Evolutionary conservation across 1,140 invertebrate genomes (phyloP).

Genomic region (Andricus grossulariae): DNA sequence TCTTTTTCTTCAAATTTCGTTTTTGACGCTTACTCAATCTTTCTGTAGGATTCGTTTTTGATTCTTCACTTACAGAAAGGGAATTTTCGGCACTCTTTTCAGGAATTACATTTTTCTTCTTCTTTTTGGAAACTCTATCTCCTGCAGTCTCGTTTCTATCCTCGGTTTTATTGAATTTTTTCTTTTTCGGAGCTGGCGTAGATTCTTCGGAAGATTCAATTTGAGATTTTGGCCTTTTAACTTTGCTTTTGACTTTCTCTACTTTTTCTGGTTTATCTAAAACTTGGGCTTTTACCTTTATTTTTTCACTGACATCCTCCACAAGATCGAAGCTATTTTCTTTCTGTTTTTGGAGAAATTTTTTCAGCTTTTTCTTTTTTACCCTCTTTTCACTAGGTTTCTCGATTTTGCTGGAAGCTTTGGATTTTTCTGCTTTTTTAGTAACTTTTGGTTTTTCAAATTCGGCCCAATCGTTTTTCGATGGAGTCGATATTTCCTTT

Average conservation of each 20-base stretch:
- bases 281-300: neutral
- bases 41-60: conserved; percentile 36
- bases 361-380: conserved; percentile 57
- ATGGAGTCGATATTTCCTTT: conserved; percentile 53
- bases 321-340: conserved; percentile 42
- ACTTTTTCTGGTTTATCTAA: neutral
- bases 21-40: conserved; percentile 66
- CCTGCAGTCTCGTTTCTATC: conserved; percentile 53
- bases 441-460: conserved; percentile 54
- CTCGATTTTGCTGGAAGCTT: conserved; percentile 30
- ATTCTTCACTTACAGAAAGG: conserved; percentile 22
- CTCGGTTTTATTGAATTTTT: conserved; percentile 49
- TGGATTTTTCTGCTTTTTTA: neutral
- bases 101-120: conserved; percentile 24
- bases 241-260: neutral
- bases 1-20: conserved; percentile 55
- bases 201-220: neutral
- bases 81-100: neutral
- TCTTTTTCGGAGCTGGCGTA: neutral
- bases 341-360: conserved; percentile 31
- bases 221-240: neutral
- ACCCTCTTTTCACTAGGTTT: conserved; percentile 41
- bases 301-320: conserved; percentile 33
- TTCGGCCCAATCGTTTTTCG: conserved; percentile 64
- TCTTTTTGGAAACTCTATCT: conserved; percentile 42